Percentiles rank a stretch among this genome's conserved stretches.
Conservation (phyloP, 2,888 invertebrate species). For the Agonopterix arenella region DNA sequence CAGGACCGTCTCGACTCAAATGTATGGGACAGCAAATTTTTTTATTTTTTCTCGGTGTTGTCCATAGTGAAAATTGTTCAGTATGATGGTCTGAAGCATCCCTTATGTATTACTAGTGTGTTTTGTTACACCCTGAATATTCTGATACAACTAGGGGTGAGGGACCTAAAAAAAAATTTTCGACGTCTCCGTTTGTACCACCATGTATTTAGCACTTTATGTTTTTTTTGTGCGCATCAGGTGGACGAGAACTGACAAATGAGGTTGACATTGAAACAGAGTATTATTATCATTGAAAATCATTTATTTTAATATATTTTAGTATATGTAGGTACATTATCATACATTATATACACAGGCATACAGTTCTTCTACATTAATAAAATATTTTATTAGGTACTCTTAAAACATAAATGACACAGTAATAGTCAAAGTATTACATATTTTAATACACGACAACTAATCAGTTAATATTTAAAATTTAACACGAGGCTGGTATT, state of each 20-base stretch:
- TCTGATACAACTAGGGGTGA: no score
- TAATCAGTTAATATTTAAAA: conserved; percentile 9
- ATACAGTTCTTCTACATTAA: conserved; percentile 22
- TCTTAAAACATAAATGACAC: conserved; percentile 38
- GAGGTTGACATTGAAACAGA: conserved; percentile 6
- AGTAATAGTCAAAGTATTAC: conserved; percentile 32
- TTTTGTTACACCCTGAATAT: no score
- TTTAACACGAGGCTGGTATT: conserved; percentile 11
- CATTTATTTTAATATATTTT: conserved; percentile 58
- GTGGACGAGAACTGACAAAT: neutral
- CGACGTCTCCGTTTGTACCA: no score
- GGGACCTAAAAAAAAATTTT: no score
- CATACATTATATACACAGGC: conserved; percentile 61
- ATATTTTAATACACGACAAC: conserved; percentile 24
- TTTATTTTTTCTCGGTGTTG: no score
- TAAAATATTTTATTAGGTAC: conserved; percentile 22
- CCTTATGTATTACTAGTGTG: no score
- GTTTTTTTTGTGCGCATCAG: no score
- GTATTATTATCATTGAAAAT: conserved; percentile 32
- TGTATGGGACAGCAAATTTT: no score
- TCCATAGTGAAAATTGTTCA: no score
- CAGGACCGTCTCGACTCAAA: no score
- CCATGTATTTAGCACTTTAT: no score
- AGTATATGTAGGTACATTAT: conserved; percentile 54
- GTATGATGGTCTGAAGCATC: no score